Evolutionary conservation across 2,113 vertebrate genomes (phyloP).

Genomic region (Sprattus sprattus): DNA sequence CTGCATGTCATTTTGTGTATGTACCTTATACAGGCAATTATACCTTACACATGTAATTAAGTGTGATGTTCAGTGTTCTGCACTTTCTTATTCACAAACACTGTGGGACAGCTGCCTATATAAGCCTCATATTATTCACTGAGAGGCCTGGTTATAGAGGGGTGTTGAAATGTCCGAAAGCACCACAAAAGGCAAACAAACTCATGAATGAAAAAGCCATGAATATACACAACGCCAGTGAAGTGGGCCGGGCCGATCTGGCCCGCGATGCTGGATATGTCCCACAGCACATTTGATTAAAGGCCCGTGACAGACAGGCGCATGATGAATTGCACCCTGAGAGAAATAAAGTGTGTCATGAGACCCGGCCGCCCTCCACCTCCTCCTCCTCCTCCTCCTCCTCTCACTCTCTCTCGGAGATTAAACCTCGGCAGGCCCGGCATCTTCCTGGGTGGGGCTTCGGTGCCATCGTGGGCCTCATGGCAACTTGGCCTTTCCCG

Average conservation of each 20-base stretch:
- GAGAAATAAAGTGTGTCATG: slow-evolving; percentile 53
- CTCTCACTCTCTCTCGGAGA: slow-evolving; percentile 35
- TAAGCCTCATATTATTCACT: slow-evolving; percentile 39
- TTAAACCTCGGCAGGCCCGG: slow-evolving; percentile 52
- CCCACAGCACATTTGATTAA: slow-evolving; percentile 50
- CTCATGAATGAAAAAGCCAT: slow-evolving; percentile 46
- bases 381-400: neutral
- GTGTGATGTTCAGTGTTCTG: neutral
- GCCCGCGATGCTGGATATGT: slow-evolving; percentile 43
- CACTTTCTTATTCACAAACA: slow-evolving; percentile 1
- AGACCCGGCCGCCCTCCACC: slow-evolving; percentile 33
- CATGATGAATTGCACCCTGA: slow-evolving; percentile 51
- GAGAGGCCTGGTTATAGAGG: slow-evolving; percentile 15
- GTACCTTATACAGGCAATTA: neutral
- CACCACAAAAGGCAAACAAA: slow-evolving; percentile 49
- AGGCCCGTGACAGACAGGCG: slow-evolving; percentile 44
- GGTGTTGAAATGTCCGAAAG: slow-evolving; percentile 17
- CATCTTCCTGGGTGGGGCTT: slow-evolving; percentile 45
- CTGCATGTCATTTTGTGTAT: neutral
- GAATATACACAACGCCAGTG: slow-evolving; percentile 40
- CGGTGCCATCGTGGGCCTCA: slow-evolving; percentile 16
- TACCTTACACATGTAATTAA: neutral
- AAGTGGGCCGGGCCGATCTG: slow-evolving; percentile 37
- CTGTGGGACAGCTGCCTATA: neutral
- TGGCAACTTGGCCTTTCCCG: slow-evolving; percentile 41